A percentile compares a stretch with the other conserved stretches of the same genome.
Conservation (phyloP, 30 jellyfish, hydroid and myxozoan species). For the Aurelia aurita complex sp. Pacific region DNA sequence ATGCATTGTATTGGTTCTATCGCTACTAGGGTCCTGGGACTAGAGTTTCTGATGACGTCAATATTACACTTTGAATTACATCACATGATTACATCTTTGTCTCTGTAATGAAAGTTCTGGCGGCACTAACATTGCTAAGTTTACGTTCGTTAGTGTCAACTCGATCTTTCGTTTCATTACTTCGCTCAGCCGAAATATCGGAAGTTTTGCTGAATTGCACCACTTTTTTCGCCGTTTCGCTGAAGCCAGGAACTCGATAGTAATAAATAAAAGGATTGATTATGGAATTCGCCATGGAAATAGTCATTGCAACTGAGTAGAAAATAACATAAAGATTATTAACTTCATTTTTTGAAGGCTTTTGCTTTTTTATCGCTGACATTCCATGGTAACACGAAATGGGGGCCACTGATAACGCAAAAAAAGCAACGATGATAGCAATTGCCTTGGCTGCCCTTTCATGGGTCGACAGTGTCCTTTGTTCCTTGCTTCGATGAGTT, state of each 20-base stretch:
- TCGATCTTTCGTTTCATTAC: neutral
- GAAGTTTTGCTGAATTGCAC: constrained; percentile 2
- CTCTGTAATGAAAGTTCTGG: too few species aligned
- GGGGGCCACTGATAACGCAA: constrained; percentile 30
- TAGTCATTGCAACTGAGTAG: constrained; percentile 42
- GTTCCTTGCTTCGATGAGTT: neutral
- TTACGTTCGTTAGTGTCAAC: too few species aligned
- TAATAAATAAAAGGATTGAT: constrained; percentile 40
- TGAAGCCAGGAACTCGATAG: constrained; percentile 41
- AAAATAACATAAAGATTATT: neutral
- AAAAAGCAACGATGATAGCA: constrained; percentile 13
- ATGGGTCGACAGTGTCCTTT: constrained; percentile 10
- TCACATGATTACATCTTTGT: too few species aligned
- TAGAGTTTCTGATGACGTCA: too few species aligned
- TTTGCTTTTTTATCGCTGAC: constrained; percentile 6
- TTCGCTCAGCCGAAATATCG: neutral
- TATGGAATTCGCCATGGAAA: constrained; percentile 38
- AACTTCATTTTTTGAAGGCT: too few species aligned
- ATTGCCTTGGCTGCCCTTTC: constrained; percentile 50
- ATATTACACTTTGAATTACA: too few species aligned
- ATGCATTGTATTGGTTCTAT: too few species aligned
- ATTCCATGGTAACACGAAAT: constrained; percentile 25
- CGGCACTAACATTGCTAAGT: too few species aligned
- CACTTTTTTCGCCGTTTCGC: constrained; percentile 33
- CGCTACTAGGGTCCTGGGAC: too few species aligned